phyloP scores from a whole-genome alignment of 1,140 invertebrate species.

The Ridgeia piscesae region DNA sequence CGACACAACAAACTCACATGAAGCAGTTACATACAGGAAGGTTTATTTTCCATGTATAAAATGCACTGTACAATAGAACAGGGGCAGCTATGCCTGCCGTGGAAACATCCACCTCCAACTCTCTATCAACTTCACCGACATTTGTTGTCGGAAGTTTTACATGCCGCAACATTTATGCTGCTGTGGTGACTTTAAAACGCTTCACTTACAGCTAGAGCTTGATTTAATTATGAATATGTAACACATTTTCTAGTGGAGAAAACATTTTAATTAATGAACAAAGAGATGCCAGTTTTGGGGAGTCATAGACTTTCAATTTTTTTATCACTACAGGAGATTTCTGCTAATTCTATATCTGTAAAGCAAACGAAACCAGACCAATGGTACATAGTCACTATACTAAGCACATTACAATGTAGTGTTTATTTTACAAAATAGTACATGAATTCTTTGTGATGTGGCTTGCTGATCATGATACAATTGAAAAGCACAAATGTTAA shows the following conservation, averaged over 20 bases:
- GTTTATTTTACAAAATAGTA: not conserved
- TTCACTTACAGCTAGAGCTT: not conserved
- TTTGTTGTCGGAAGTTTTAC: too few relatives aligned
- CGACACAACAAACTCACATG: not conserved
- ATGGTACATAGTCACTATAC: not conserved
- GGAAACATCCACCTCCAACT: not conserved
- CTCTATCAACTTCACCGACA: not conserved
- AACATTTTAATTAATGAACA: not conserved
- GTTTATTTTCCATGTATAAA: not conserved
- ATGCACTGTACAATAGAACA: too few relatives aligned
- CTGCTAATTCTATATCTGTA: not conserved
- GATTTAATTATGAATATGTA: not conserved
- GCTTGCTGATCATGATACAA: not conserved
- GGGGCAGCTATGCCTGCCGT: not conserved
- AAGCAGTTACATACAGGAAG: not conserved
- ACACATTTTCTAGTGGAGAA: not conserved
- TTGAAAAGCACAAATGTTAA: not conserved
- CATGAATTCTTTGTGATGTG: not conserved
- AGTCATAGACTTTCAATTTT: not conserved
- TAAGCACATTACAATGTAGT: not conserved
- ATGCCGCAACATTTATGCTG: not conserved
- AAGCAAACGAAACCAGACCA: not conserved
- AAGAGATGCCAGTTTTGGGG: not conserved
- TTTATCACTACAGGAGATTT: not conserved
- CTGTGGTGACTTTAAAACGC: not conserved